Evolutionary conservation across 2,113 vertebrate genomes (phyloP), one percentile per base, ranked within the genome.

Genomic region (Lepus americanus): DNA sequence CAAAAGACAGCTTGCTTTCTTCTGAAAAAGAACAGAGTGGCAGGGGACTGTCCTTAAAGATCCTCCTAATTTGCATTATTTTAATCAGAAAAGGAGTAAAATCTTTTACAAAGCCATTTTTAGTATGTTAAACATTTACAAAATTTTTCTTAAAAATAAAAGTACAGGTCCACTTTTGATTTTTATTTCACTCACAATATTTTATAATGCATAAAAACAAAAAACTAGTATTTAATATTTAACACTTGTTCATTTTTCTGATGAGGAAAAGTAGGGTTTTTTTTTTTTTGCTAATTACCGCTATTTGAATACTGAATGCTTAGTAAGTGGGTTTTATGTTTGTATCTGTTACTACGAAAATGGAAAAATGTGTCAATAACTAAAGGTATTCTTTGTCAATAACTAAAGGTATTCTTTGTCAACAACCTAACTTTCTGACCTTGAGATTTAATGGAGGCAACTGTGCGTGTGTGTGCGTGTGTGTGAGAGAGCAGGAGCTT

Each of bases 141-240:
- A 44, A 44, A 44, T 6, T 44, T 44, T 44, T 44, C 6, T 7
- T 67, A 0, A 73, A 89, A 81, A 25, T 31, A 0, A 73, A 89
- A 81, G 31, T 31, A 89, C 27, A 69, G 20, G 59, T 19, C 87
- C 72, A 87, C 33, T 94, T 85, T 77, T 87, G 51, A 73, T 87
- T 63, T 92, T 61, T 49, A 69, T 69, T 90, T 81, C 31, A 76
- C 19, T 90, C 36, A 66, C 53, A 20, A 84, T 27, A 93, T 66
- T 83, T 94, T 53, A 79, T 51, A 85, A 70, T 51, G 31, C 69
- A 83, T 77, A 93, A 89, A 93, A 87, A 90, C 27, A 87, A 79
- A 92, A 91, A 81, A 20, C 27, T 61, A 90, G 27, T 36, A 88
- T 25, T 17, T 36, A 95, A 63, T 74, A 87, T 51, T 49, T 76